These are phyloP conservation scores for Patella vulgata DNA, from an alignment of 1,140 invertebrate species.

Conservation along the genomic window DNA sequence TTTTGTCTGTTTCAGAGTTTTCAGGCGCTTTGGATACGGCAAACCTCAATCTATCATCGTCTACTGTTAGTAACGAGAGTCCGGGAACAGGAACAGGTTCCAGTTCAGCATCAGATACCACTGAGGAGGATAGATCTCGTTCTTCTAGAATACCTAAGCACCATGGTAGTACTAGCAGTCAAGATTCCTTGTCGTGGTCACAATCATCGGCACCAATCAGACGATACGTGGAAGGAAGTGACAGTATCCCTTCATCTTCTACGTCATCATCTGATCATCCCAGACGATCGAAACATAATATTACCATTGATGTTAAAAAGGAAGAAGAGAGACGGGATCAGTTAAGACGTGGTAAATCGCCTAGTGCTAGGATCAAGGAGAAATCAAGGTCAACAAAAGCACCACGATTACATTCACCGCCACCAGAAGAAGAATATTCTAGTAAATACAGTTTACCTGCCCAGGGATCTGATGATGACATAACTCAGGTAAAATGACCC, in stretches of 20 bases:
- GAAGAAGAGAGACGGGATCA: slow-evolving; percentile 50
- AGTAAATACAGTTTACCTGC: too few species aligned
- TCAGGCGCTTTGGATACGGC: slow-evolving; percentile 19
- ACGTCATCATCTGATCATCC: slow-evolving; percentile 15
- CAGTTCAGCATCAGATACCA: not conserved
- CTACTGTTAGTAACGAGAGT: not conserved
- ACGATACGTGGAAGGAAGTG: slow-evolving; percentile 55
- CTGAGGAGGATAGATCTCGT: slow-evolving; percentile 7
- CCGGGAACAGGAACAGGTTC: not conserved
- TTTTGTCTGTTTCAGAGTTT: slow-evolving; percentile 43
- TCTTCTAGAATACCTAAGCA: slow-evolving; percentile 31
- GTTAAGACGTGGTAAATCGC: slow-evolving; percentile 52
- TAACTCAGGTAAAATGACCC: too few species aligned
- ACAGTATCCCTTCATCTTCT: slow-evolving; percentile 25
- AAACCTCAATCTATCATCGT: not conserved
- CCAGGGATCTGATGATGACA: too few species aligned
- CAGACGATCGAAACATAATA: slow-evolving; percentile 23
- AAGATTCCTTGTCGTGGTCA: not conserved
- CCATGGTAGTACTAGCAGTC: slow-evolving; percentile 19
- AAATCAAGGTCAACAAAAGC: slow-evolving; percentile 50
- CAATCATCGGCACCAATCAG: slow-evolving; percentile 13
- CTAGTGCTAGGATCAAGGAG: slow-evolving; percentile 59
- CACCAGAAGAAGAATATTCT: slow-evolving; percentile 17
- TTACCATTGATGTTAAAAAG: slow-evolving; percentile 42
- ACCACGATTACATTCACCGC: slow-evolving; percentile 39